These are phyloP conservation scores for Achatina immaculata DNA, from an alignment of 1,140 invertebrate species.

Conservation along the genomic window DNA sequence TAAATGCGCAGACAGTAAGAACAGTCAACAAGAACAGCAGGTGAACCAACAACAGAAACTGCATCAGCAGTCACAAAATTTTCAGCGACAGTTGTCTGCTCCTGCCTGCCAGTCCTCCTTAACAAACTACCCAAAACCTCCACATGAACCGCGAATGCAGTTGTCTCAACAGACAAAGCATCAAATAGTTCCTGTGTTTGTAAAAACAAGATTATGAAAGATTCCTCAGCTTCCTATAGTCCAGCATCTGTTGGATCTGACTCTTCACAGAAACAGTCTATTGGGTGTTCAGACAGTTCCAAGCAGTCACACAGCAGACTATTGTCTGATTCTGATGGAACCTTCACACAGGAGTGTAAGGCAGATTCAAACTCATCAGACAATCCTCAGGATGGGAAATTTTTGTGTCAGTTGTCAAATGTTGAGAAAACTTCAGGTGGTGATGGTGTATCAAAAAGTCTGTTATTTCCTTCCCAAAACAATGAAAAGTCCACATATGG, in stretches of 20 bases:
- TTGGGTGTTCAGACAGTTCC: neutral
- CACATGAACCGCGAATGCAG: neutral
- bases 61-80: neutral
- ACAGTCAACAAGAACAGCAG: too few species aligned
- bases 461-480: too few species aligned
- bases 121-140: neutral
- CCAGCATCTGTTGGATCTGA: neutral
- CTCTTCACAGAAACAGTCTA: neutral
- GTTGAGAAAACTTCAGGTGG: too few species aligned
- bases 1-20: too few species aligned
- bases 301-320: neutral
- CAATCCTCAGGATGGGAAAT: too few species aligned
- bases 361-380: too few species aligned
- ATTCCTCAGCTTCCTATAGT: neutral
- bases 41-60: neutral
- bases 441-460: too few species aligned
- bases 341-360: too few species aligned
- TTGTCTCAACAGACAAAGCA: slow-evolving; percentile 42
- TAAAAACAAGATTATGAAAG: too few species aligned
- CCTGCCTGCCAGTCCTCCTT: neutral
- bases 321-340: too few species aligned
- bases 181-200: neutral
- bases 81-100: slow-evolving; percentile 5
- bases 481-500: too few species aligned
- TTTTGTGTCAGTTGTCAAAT: too few species aligned